A percentile compares a stretch with the other conserved stretches of the same genome.
Conservation (phyloP, 1,140 invertebrate species). For the Apis laboriosa region DNA sequence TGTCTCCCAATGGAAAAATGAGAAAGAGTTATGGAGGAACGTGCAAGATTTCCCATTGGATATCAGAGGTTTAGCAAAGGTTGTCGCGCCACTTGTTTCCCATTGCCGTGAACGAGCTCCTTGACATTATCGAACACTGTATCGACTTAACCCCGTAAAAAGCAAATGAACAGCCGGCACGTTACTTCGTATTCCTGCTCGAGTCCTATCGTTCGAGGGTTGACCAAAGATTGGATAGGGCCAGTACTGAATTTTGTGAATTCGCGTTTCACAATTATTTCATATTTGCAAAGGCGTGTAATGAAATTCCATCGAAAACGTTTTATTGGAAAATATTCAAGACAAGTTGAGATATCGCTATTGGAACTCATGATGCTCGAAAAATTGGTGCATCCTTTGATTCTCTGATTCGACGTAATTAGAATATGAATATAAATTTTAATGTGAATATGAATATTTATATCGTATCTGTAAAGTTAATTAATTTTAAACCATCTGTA, state of each 20-base stretch:
- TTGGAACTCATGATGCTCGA: not conserved
- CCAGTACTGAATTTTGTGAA: not conserved
- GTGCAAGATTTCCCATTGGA: conserved; percentile 46
- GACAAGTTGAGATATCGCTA: not conserved
- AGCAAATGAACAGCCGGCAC: not conserved
- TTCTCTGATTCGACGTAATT: not conserved
- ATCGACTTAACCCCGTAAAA: not conserved
- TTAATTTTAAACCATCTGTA: too few species aligned
- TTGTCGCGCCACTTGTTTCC: conserved; percentile 8
- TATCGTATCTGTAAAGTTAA: too few species aligned
- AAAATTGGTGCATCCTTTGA: not conserved
- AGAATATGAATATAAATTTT: too few species aligned
- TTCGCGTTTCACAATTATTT: not conserved
- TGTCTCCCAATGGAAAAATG: conserved; percentile 28
- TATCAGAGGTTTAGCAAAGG: conserved; percentile 26
- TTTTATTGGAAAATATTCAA: conserved; percentile 4
- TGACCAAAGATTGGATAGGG: not conserved
- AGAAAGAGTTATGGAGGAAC: conserved; percentile 10
- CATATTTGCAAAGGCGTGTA: not conserved
- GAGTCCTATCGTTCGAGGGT: not conserved
- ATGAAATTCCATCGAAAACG: conserved; percentile 6
- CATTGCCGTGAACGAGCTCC: not conserved
- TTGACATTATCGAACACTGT: not conserved
- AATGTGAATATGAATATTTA: too few species aligned
- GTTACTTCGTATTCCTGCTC: not conserved